Evolutionary conservation across 2,888 invertebrate genomes (phyloP).

Genomic region (Lochmaea capreae): DNA sequence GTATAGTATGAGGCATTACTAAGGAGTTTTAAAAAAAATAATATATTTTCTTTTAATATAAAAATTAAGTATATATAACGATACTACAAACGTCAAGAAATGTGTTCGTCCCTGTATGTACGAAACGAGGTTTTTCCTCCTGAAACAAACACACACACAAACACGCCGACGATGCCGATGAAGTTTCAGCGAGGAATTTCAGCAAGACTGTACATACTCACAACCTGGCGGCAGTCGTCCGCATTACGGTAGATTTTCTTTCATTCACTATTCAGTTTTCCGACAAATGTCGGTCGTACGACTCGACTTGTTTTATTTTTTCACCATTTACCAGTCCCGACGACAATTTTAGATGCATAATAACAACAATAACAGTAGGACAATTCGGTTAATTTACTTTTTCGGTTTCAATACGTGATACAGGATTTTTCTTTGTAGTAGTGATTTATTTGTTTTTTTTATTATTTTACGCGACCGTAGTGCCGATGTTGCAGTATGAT

Average conservation of each 20-base stretch:
- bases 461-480: slow-evolving; percentile 47
- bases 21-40: too few relatives aligned
- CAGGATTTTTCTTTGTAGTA: slow-evolving; percentile 26
- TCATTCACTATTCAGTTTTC: slow-evolving; percentile 51
- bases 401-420: slow-evolving; percentile 30
- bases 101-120: slow-evolving; percentile 25
- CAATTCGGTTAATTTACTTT: slow-evolving; percentile 21
- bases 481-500: slow-evolving; percentile 77
- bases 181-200: slow-evolving; percentile 54
- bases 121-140: slow-evolving; percentile 42
- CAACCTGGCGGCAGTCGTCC: slow-evolving; percentile 60
- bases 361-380: slow-evolving; percentile 24
- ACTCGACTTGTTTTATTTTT: slow-evolving; percentile 9
- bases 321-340: slow-evolving; percentile 4
- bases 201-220: slow-evolving; percentile 55
- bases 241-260: slow-evolving; percentile 55
- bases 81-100: background rate
- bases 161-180: slow-evolving; percentile 31
- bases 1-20: background rate
- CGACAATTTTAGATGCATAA: slow-evolving; percentile 22
- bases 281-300: slow-evolving; percentile 27
- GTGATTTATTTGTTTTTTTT: slow-evolving; percentile 22
- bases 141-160: slow-evolving; percentile 45
- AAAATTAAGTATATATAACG: too few relatives aligned
- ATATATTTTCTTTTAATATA: too few relatives aligned